A percentile compares a stretch with the other conserved stretches of the same genome.
Evolutionary conservation across 2,797 vertebrate species (phyloP).

Genomic region (Aulostomus chinensis): DNA sequence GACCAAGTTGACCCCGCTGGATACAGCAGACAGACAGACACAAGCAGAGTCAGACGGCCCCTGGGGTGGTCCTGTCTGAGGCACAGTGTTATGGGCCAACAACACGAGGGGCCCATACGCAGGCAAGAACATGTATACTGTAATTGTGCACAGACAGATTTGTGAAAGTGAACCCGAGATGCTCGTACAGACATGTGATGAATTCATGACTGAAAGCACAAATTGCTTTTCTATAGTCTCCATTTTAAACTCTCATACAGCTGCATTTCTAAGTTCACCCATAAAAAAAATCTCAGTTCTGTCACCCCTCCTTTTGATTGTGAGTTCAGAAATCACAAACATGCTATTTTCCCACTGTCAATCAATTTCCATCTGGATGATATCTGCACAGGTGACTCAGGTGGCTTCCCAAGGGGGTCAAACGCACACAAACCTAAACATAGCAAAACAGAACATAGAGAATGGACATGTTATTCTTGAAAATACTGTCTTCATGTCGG

Average conservation of each 20-base stretch:
- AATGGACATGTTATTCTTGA: too few relatives aligned
- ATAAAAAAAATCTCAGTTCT: too few relatives aligned
- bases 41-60: conserved; percentile 74
- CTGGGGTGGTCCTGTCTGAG: conserved; percentile 79
- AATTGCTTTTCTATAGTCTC: too few relatives aligned
- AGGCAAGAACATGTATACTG: conserved; percentile 57
- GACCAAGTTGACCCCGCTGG: conserved; percentile 72
- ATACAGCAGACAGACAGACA: conserved; percentile 64
- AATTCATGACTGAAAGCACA: conserved; percentile 2
- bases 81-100: conserved; percentile 63
- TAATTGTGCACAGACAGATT: conserved; percentile 46
- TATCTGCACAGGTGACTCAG: not conserved
- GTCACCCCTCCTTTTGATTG: too few relatives aligned
- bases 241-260: too few relatives aligned
- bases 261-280: too few relatives aligned
- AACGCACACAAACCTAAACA: too few relatives aligned
- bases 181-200: not conserved
- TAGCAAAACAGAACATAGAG: too few relatives aligned
- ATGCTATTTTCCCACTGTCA: too few relatives aligned
- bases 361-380: too few relatives aligned
- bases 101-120: conserved; percentile 58
- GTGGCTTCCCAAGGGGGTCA: not conserved
- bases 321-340: too few relatives aligned
- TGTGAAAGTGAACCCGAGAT: not conserved
- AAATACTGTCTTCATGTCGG: too few relatives aligned